Evolutionary conservation across 2,797 vertebrate genomes (phyloP), one percentile per base, ranked within the genome.

Genomic region (Leuciscus waleckii): DNA sequence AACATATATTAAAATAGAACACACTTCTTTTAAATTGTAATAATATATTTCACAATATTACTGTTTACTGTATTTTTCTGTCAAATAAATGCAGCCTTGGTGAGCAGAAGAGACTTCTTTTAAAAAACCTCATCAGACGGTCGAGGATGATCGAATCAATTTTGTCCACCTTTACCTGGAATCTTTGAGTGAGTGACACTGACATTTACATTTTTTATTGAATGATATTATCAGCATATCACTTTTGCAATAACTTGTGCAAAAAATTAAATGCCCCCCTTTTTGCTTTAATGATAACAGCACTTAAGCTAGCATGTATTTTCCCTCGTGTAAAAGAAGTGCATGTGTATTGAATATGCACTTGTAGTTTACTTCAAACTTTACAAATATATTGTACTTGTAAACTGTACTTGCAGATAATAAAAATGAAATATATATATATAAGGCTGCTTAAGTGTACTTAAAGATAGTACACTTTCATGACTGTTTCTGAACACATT

Each of bases 111-210:
- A 32, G 13, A 17, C 1, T 46, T 73, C 16, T 65, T 63, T 13
- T 5, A 7, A 32, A 65, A 63, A 97, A 63, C 93, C 97, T 35
- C 96, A 98, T n/a, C 95, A 97, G 86, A 96, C 95, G 0, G 86
- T 98, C 87, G 96, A 98, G 83, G 97, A 99, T 0, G 98, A 99
- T 83, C 92, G 32, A 0, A 90, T 97, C 92, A 99, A 98, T 93
- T 99, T 99, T 32, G 92, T 98, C 78, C 98, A 99, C 19, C 93
- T 99, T 32, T 95, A 95, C 0, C 92, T 98, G 51, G 97, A 99
- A 86, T 96, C 98, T 7, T 94, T 98, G 90, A 97, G 98, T 99
- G 90, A 95, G 95, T 41, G n/a, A 65, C 73, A 26, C 26, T 46
- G 23, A 49, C 23, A 11, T 43, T 67, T 49, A 23, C 9, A 19